Base-by-base conservation (phyloP, 2,113 vertebrate genomes). In the Chroicocephalus ridibundus region DNA sequence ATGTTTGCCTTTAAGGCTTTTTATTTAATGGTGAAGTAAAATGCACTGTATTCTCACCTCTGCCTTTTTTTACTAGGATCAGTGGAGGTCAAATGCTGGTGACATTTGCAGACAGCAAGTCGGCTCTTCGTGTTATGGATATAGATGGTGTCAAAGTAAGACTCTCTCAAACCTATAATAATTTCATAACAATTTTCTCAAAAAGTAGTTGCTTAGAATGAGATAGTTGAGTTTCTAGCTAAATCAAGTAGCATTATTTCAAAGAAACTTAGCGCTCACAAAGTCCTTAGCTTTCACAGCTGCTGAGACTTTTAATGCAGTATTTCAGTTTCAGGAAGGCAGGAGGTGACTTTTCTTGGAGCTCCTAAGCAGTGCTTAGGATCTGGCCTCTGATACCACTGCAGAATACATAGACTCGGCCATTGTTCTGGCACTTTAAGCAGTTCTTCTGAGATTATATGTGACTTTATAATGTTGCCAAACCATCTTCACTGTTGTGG, bases 81-180 rank as follows among this genome's bases (percentile, higher is more conserved):
- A 98, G 97, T 91, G 98, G 97, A 71, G 98, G 97, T 55, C 98
- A 98, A 91, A 98, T 98, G 98, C 94, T 98, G 93, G 98, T 98
- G 93, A 98, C 98, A 1, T 98, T 98, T 93, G 98, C 97, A 42
- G 98, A 98, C 51, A 98, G 98, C 79, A 98, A 97, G 87, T 98
- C 98, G 12, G 98, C 98, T 62, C 98, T 98, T 94, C 98, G 90
- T 14, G 98, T 98, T 90, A 98, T 98, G 75, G 97, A 98, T 36
- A 96, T 98, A 82, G 98, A 98, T 20, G 98, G 98, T 18, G 95
- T 97, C 93, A 98, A 98, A 98, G 98, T 98, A 96, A 95, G 97
- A 82, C 32, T 62, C 64, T 49, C 31, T 86, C 76, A 82, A 62
- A 54, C 52, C 13, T 85, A 0, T 68, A 76, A 68, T 82, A 66